Percentiles rank a stretch among this genome's conserved stretches.
phyloP scores from a whole-genome alignment of 1,140 invertebrate species.

The Drosophila nigrodunni region DNA sequence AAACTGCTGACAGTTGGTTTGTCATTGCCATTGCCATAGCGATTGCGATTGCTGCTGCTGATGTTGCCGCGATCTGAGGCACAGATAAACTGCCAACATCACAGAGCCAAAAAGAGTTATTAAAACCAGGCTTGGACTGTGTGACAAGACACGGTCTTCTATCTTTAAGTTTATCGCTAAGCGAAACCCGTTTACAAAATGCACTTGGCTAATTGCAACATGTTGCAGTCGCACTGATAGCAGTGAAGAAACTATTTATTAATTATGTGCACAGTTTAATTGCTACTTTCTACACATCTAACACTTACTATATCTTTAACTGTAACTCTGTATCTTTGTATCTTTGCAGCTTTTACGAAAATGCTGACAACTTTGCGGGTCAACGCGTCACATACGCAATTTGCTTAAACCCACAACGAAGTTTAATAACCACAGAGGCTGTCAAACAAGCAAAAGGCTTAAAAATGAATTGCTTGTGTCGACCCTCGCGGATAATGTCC shows the following conservation, averaged over 20 bases:
- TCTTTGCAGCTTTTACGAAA: constrained; percentile 35
- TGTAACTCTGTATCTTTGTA: constrained; percentile 9
- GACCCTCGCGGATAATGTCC: constrained; percentile 84
- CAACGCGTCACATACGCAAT: constrained; percentile 56
- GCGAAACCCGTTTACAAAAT: constrained; percentile 43
- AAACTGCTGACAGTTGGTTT: constrained; percentile 73
- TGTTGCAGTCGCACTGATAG: constrained; percentile 45
- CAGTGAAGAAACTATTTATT: constrained; percentile 51
- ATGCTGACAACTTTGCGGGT: constrained; percentile 40
- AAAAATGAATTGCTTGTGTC: constrained; percentile 84
- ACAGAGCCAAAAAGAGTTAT: constrained; percentile 69
- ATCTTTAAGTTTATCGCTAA: constrained; percentile 31
- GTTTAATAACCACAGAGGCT: constrained; percentile 19
- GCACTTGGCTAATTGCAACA: constrained; percentile 66
- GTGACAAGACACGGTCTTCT: constrained; percentile 22
- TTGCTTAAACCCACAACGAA: constrained; percentile 39
- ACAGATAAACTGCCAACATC: constrained; percentile 60
- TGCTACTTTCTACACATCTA: constrained; percentile 65
- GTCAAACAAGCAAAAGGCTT: constrained; percentile 14
- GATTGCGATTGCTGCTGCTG: constrained; percentile 38
- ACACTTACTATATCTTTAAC: constrained; percentile 15
- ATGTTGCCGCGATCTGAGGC: constrained; percentile 52
- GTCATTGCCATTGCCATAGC: constrained; percentile 58
- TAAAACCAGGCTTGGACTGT: constrained; percentile 63
- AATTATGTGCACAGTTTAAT: constrained; percentile 74